Conservation (phyloP, 1,140 invertebrate species). For the Polypedilum pembai region DNA sequence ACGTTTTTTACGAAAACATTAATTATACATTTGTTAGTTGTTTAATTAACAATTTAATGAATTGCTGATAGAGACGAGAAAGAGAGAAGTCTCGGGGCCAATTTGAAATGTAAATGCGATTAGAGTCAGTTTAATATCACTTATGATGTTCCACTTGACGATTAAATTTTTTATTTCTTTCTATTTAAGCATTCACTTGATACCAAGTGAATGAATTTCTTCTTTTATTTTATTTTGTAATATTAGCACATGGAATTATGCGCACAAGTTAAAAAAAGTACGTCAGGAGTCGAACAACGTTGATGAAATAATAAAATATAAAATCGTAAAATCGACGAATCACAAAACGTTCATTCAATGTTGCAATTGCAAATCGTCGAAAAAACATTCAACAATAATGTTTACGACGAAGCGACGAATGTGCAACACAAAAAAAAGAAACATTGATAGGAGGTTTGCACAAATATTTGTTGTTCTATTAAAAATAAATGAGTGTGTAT, state of each 20-base stretch:
- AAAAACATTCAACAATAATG: background rate
- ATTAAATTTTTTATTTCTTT: conserved; percentile 8
- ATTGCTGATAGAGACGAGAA: background rate
- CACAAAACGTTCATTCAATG: background rate
- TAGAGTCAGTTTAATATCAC: conserved; percentile 18
- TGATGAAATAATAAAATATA: background rate
- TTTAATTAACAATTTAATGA: conserved; percentile 20
- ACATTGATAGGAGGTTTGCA: conserved; percentile 7
- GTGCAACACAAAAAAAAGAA: conserved; percentile 15
- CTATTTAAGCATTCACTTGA: background rate
- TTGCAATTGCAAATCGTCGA: background rate
- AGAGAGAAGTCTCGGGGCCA: background rate
- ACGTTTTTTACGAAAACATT: background rate
- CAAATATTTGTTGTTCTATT: conserved; percentile 7
- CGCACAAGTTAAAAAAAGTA: background rate
- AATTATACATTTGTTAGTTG: conserved; percentile 9
- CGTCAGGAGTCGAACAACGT: background rate
- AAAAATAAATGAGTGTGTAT: background rate
- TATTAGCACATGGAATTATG: conserved; percentile 1
- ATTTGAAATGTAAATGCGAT: background rate
- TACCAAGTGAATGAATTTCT: too few relatives aligned
- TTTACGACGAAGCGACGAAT: background rate
- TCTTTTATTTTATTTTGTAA: too few relatives aligned
- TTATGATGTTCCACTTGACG: background rate
- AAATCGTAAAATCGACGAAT: too few relatives aligned